These are phyloP conservation scores for Odontomyia ornata DNA, from an alignment of 2,888 invertebrate genomes.

Conservation along the genomic window DNA sequence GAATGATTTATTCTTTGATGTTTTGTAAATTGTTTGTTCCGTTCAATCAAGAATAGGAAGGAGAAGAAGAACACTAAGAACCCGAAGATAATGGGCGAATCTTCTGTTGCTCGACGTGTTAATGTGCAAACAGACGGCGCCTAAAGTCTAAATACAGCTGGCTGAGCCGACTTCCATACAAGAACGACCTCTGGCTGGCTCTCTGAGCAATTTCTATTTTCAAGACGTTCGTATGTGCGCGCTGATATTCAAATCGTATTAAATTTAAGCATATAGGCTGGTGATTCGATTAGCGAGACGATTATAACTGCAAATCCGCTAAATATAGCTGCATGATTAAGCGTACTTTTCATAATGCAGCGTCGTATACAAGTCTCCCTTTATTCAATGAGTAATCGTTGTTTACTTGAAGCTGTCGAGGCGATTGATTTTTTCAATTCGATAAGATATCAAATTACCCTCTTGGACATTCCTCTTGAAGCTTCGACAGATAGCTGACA, in stretches of 20 bases:
- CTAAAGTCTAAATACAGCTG: constrained; percentile 6
- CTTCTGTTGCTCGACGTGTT: neutral
- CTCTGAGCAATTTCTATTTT: neutral
- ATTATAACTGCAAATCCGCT: constrained; percentile 16
- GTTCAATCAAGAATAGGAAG: neutral
- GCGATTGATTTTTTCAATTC: too few relatives aligned
- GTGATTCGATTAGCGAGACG: neutral
- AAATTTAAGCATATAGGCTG: neutral
- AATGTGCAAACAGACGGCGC: constrained; percentile 30
- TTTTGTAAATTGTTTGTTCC: neutral
- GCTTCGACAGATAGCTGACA: too few relatives aligned
- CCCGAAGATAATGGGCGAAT: neutral
- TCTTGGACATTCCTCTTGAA: too few relatives aligned
- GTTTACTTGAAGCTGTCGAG: too few relatives aligned
- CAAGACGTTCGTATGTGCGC: neutral
- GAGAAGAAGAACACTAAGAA: too few relatives aligned
- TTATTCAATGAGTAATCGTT: too few relatives aligned
- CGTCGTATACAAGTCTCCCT: too few relatives aligned
- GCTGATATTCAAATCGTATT: neutral
- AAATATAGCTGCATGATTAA: neutral
- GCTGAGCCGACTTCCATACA: neutral
- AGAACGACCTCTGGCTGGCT: constrained; percentile 31
- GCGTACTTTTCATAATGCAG: neutral
- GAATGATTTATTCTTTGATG: neutral
- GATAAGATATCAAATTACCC: too few relatives aligned